A percentile compares a stretch with the other conserved stretches of the same genome.
phyloP scores from a whole-genome alignment of 2,797 vertebrate species.

The Pseudocheirus occidentalis region DNA sequence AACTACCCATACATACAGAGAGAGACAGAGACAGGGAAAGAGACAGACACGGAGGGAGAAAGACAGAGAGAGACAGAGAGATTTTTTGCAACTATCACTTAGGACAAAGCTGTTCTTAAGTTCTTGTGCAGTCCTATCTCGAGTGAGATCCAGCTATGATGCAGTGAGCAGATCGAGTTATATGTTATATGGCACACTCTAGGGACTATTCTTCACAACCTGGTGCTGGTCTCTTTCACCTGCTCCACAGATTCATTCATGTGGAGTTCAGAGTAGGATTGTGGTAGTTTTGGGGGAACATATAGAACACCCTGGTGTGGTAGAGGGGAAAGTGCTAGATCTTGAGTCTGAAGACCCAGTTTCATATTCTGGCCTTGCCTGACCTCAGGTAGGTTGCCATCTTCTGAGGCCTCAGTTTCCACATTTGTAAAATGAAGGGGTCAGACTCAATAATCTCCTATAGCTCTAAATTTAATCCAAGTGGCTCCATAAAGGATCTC shows the following conservation, averaged over 20 bases:
- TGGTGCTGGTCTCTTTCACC: not conserved
- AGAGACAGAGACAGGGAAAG: not conserved
- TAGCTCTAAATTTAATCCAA: not conserved
- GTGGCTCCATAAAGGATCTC: not conserved
- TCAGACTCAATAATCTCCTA: not conserved
- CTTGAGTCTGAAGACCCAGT: not conserved
- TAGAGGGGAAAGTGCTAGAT: not conserved
- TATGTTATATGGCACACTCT: not conserved
- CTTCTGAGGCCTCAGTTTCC: not conserved
- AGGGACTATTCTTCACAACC: not conserved
- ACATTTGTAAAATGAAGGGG: not conserved
- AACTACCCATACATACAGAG: not conserved
- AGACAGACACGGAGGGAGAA: no score
- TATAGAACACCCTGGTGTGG: not conserved
- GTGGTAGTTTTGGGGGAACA: not conserved
- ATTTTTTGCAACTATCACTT: not conserved
- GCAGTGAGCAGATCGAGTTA: not conserved
- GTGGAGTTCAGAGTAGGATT: not conserved
- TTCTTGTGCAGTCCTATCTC: not conserved
- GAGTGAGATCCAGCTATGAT: not conserved
- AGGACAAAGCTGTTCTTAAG: not conserved
- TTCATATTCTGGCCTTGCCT: not conserved
- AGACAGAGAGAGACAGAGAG: not conserved
- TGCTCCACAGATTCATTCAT: not conserved
- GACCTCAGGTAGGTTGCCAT: not conserved